phyloP scores from a whole-genome alignment of 1,140 invertebrate genomes.

The Microvelia longipes region DNA sequence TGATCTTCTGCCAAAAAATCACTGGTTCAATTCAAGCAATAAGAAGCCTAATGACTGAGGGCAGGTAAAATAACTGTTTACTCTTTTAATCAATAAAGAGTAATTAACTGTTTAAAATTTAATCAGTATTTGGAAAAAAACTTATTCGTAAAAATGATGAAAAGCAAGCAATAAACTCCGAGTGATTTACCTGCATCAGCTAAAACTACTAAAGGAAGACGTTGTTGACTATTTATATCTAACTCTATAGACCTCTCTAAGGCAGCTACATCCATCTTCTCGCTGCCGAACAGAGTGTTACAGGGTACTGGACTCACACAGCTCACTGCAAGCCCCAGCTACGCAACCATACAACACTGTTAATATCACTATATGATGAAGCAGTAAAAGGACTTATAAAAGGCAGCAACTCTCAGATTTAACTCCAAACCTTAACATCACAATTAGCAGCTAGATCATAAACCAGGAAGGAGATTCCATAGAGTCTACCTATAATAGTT shows the following conservation, averaged over 20 bases:
- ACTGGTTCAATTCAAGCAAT: too few species aligned
- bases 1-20: too few species aligned
- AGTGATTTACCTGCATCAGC: slow-evolving; percentile 51
- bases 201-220: slow-evolving; percentile 63
- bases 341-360: too few species aligned
- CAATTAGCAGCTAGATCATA: not conserved
- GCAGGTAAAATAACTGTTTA: too few species aligned
- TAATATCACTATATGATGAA: too few species aligned
- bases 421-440: not conserved
- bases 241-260: slow-evolving; percentile 64
- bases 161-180: too few species aligned
- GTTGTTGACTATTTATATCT: slow-evolving; percentile 45
- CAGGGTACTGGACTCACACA: slow-evolving; percentile 72
- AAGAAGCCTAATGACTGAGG: too few species aligned
- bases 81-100: too few species aligned
- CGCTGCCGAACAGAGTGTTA: slow-evolving; percentile 51
- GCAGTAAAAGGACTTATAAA: slow-evolving; percentile 5
- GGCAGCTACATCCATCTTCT: slow-evolving; percentile 61
- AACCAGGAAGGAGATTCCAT: not conserved
- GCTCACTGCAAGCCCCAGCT: slow-evolving; percentile 59
- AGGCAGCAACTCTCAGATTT: not conserved
- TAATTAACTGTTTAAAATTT: too few species aligned
- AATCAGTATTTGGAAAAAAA: too few species aligned
- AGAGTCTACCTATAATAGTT: too few species aligned
- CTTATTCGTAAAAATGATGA: too few species aligned